A percentile compares a stretch with the other conserved stretches of the same genome.
Evolutionary conservation across 2,797 vertebrate genomes (phyloP).

Genomic region (Chelon auratus): DNA sequence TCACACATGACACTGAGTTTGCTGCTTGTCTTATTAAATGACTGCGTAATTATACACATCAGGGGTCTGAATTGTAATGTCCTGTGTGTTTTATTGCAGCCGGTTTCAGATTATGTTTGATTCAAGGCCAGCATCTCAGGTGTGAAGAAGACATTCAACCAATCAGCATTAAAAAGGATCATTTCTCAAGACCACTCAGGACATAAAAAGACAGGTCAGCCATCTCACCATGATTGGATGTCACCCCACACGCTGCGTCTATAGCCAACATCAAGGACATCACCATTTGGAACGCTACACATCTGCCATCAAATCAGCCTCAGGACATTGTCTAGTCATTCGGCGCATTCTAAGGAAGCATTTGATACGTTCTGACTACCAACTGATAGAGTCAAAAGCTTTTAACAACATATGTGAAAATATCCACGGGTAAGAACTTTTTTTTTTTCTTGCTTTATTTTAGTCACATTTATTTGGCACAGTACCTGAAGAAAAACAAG

Average conservation of each 20-base stretch:
- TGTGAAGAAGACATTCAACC: slow-evolving; percentile 53
- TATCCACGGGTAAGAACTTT: slow-evolving; percentile 24
- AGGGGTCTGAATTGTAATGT: slow-evolving; percentile 58
- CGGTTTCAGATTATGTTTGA: slow-evolving; percentile 37
- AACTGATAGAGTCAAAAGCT: slow-evolving; percentile 42
- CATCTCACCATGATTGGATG: slow-evolving; percentile 82
- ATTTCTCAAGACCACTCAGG: slow-evolving; percentile 69
- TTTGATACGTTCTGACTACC: slow-evolving; percentile 55
- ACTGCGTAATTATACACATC: slow-evolving; percentile 79
- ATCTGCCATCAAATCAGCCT: slow-evolving; percentile 76
- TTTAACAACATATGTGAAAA: slow-evolving; percentile 42
- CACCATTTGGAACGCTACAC: slow-evolving; percentile 70
- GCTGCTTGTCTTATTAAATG: slow-evolving; percentile 76
- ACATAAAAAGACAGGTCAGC: slow-evolving; percentile 75
- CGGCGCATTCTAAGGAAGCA: slow-evolving; percentile 63
- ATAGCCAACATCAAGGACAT: slow-evolving; percentile 75
- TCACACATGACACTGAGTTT: slow-evolving; percentile 71
- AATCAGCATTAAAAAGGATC: slow-evolving; percentile 70
- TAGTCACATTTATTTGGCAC: slow-evolving; percentile 64
- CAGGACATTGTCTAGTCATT: slow-evolving; percentile 76
- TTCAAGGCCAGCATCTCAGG: slow-evolving; percentile 58
- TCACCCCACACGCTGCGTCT: slow-evolving; percentile 73
- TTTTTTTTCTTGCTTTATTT: slow-evolving; percentile 49
- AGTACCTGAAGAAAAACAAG: slow-evolving; percentile 70
- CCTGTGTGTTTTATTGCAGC: slow-evolving; percentile 59